A percentile compares a stretch with the other conserved stretches of the same genome.
Conservation (phyloP, 1,140 invertebrate genomes). For the Pteromalus puparum region DNA sequence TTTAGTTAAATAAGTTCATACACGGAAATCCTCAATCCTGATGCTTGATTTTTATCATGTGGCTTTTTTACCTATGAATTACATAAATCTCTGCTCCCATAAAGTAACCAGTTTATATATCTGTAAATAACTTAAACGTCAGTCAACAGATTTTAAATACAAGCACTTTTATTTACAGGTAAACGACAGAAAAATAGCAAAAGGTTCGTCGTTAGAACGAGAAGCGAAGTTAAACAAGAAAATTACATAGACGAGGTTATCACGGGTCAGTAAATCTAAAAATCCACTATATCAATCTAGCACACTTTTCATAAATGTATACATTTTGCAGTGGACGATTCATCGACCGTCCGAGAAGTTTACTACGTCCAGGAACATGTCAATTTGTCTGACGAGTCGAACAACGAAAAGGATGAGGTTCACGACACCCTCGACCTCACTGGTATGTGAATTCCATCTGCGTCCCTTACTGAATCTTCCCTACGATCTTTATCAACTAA, state of each 20-base stretch:
- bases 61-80: not conserved
- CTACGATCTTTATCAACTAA: not conserved
- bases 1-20: not conserved
- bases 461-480: not conserved
- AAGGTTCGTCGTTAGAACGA: not conserved
- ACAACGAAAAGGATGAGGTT: not conserved
- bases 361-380: slow-evolving; percentile 22
- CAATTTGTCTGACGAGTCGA: not conserved
- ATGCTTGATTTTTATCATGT: not conserved
- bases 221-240: not conserved
- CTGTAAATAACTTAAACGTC: not conserved
- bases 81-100: not conserved
- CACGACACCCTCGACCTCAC: not conserved
- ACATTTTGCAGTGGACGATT: slow-evolving; percentile 19
- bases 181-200: not conserved
- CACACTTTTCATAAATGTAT: not conserved
- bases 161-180: slow-evolving; percentile 19
- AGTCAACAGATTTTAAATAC: not conserved
- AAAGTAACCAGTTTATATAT: not conserved
- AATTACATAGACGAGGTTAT: slow-evolving; percentile 1
- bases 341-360: slow-evolving; percentile 13
- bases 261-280: not conserved
- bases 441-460: not conserved
- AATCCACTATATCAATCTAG: not conserved
- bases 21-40: not conserved